Percentiles rank a stretch among this genome's conserved stretches.
Conservation (phyloP, 2,797 vertebrate genomes). For the Falco cherrug region DNA sequence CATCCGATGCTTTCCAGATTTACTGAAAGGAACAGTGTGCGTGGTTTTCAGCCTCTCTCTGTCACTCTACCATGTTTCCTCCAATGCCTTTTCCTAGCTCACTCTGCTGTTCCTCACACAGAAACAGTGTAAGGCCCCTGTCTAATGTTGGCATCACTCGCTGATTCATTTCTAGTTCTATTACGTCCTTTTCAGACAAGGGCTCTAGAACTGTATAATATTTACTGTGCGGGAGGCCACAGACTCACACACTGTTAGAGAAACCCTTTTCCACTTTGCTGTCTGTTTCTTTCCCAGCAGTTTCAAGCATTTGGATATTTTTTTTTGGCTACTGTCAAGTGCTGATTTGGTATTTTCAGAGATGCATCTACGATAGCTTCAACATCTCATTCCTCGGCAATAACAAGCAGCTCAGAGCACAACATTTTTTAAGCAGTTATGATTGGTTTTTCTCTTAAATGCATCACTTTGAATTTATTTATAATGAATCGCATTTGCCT, state of each 20-base stretch:
- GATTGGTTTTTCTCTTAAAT: not conserved
- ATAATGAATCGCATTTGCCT: not conserved
- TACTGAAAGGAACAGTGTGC: not conserved
- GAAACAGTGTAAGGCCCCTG: not conserved
- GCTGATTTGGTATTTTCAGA: not conserved
- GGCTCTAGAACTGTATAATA: not conserved
- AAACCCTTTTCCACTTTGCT: not conserved
- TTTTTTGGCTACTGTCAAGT: not conserved
- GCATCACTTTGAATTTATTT: not conserved
- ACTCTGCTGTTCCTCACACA: not conserved
- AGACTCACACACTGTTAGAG: not conserved
- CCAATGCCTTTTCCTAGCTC: not conserved
- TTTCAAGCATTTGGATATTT: not conserved
- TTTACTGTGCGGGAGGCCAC: not conserved
- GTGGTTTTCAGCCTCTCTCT: not conserved
- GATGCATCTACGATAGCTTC: not conserved
- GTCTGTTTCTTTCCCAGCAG: not conserved
- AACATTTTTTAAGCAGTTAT: not conserved
- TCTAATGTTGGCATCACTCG: rapidly evolving
- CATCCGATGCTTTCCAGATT: not conserved
- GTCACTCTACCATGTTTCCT: not conserved
- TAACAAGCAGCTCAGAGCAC: not conserved
- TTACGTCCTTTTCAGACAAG: not conserved
- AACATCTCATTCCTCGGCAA: not conserved
- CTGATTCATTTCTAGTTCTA: not conserved